Evolutionary conservation across 2,797 vertebrate genomes (phyloP), one percentile per base, ranked within the genome.

Genomic region (Geotrypetes seraphini): DNA sequence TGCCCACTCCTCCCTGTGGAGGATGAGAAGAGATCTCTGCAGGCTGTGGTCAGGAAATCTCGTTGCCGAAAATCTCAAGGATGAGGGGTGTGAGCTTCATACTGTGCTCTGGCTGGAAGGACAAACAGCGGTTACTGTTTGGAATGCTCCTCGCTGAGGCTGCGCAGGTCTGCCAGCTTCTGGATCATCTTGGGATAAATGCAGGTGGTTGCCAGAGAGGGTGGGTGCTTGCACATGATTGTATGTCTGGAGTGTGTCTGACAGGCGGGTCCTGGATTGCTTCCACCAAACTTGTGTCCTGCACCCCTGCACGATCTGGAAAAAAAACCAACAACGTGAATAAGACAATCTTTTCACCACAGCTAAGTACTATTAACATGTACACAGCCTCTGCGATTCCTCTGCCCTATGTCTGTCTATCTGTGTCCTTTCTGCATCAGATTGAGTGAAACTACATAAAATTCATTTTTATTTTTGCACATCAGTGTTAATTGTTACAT

Each of bases 141-240:
- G 58, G 91, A 92, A 79, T 98, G 89, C 69, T 98, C 92, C 74
- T 97, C 92, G 0, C 93, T 96, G 33, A 98, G 85, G 76, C 91
- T 96, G 23, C 94, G 83, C 31, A 98, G 81, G 60, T 98, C 94
- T 0, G 93, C 89, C 41, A 98, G 72, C 55, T 97, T 98, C 78
- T 98, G 94, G 79, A 98, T 96, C 94, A 98, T 98, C 74, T 92
- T 96, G 55, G 94, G 86, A 1, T 98, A 97, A 39, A 96, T n/a
- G 86, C 43, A 92, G 77, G 43, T 83, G 90, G 18, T 88, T 79
- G 3, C 90, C 90, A 0, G 83, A 0, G 83, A 80, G 0, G 63
- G 54, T 0, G 86, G 84, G 66, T 94, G 94, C 46, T 87, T 74
- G 57, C 89, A 83, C 4, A 80, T 85, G 60, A 86, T n/a, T 84